phyloP scores from a whole-genome alignment of 2,888 invertebrate species.

The Lacanobia oleracea region DNA sequence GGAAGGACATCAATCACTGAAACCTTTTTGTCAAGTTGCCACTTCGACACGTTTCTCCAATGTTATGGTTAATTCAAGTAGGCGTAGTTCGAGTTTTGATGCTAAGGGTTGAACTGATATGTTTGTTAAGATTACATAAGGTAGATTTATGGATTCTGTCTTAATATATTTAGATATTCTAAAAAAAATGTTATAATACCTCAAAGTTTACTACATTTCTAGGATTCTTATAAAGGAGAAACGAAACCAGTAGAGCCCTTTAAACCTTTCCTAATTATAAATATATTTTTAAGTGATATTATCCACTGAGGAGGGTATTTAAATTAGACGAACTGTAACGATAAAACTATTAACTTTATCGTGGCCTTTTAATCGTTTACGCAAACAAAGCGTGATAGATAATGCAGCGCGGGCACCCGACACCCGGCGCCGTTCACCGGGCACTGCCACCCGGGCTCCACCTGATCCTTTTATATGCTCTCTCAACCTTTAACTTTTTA shows the following conservation, averaged over 20 bases:
- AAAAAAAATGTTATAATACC: neutral
- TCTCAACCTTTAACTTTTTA: slow-evolving; percentile 83
- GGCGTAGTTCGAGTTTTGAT: slow-evolving; percentile 53
- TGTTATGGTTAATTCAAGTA: slow-evolving; percentile 76
- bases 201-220: neutral
- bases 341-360: slow-evolving; percentile 51
- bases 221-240: neutral
- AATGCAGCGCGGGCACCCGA: slow-evolving; percentile 36
- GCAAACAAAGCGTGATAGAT: slow-evolving; percentile 52
- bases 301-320: slow-evolving; percentile 23
- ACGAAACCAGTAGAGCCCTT: neutral
- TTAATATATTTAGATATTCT: neutral
- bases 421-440: neutral
- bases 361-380: slow-evolving; percentile 58
- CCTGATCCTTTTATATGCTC: slow-evolving; percentile 79
- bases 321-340: slow-evolving; percentile 41
- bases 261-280: neutral
- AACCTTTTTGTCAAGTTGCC: slow-evolving; percentile 80
- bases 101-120: slow-evolving; percentile 50
- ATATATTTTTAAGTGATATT: slow-evolving; percentile 6
- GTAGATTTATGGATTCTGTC: neutral
- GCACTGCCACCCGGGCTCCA: slow-evolving; percentile 46
- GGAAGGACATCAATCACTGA: slow-evolving; percentile 77
- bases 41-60: slow-evolving; percentile 77
- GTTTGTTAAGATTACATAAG: slow-evolving; percentile 32